Evolutionary conservation across 2,797 vertebrate genomes (phyloP), one percentile per base, ranked within the genome.

Genomic region (Craterocephalus amniculus): DNA sequence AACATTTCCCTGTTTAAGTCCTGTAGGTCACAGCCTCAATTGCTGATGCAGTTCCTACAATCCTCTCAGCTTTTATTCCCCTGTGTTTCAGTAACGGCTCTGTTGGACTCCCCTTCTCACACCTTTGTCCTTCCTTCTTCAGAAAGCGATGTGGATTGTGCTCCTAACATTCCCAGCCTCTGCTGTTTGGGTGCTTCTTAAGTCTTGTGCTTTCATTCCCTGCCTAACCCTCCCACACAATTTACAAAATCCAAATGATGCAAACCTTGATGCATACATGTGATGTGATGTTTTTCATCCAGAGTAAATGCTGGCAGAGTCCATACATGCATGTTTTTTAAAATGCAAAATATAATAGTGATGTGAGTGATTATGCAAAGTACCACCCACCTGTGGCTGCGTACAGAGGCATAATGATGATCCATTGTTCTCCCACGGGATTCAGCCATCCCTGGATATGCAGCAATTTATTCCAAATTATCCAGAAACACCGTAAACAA

Each of bases 1-100:
- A 85, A 89, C 83, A 57, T 73, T 34, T 74, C 63, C 76, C 59
- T 40, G 5, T 76, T 80, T 62, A 75, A 38, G 57, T 83, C 71
- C 67, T 68, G 64, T 66, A 83, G 88, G 87, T 76, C n/a, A 9
- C 38, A 52, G 49, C 78, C 70, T 62, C 27, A 26, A 11, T 31
- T 54, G 2, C 76, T 80, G 63, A 49, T 22, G 49, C 18, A 0
- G 6, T 34, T 9, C 48, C 76, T 69, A 56, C 78, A 67, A 20
- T 62, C 68, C 60, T 55, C 51, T 65, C 65, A 34, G 68, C 80
- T 40, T 63, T 49, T 70, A 40, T 26, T 48, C 66, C 76, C 61
- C 45, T 57, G 71, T 81, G 70, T 74, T 69, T 79, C 77, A 63
- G 63, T 71, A 74, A 38, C 79, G 16, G 52, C 81, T 80, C 54